Evolutionary conservation across 37 sponge, comb jelly and placozoan genomes (phyloP).

Genomic region (Agelas oroides): DNA sequence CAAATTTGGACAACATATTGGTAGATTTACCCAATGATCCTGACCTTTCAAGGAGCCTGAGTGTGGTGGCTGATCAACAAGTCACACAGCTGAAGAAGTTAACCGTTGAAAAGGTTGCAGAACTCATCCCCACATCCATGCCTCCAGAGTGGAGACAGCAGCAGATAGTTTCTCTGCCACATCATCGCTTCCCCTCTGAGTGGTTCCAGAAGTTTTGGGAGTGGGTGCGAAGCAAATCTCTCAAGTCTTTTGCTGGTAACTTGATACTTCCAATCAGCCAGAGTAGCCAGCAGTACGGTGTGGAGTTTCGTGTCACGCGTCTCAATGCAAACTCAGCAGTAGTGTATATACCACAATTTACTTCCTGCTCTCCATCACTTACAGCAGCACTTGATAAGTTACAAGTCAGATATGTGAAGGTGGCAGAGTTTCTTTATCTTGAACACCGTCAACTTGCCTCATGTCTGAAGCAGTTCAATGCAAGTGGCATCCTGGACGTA

Average conservation of each 20-base stretch:
- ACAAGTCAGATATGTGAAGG: not conserved
- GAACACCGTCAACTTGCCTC: not conserved
- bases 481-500: slow-evolving; percentile 36
- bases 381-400: not conserved
- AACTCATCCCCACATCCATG: slow-evolving; percentile 10
- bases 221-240: slow-evolving; percentile 33
- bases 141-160: slow-evolving; percentile 5
- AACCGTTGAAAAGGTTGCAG: not conserved
- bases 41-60: slow-evolving; percentile 5
- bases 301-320: not conserved
- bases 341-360: slow-evolving; percentile 7
- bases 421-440: not conserved
- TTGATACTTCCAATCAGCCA: slow-evolving; percentile 38
- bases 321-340: slow-evolving; percentile 11
- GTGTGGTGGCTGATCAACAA: slow-evolving; percentile 12
- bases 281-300: too few species aligned
- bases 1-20: slow-evolving; percentile 28
- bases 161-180: slow-evolving; percentile 5
- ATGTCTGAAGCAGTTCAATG: slow-evolving; percentile 4
- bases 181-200: not conserved
- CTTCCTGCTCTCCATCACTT: not conserved
- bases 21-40: slow-evolving; percentile 16
- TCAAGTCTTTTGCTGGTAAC: not conserved
- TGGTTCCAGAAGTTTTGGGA: slow-evolving; percentile 57
- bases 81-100: slow-evolving; percentile 32